Evolutionary conservation across 2,113 vertebrate genomes (phyloP).

Genomic region (Engraulis encrasicolus): DNA sequence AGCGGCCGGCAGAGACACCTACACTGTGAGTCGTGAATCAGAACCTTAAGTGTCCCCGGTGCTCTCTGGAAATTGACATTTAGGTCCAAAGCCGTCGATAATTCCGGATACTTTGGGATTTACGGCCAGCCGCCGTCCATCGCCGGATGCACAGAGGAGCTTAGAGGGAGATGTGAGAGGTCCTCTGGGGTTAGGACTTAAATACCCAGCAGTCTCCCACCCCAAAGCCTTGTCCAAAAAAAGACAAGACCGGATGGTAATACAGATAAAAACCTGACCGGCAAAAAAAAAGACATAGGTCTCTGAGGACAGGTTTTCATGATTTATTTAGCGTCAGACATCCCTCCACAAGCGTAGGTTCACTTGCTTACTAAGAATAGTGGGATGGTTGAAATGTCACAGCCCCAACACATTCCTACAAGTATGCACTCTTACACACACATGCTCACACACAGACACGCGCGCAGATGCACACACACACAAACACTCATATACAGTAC

Average conservation of each 20-base stretch:
- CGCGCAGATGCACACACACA: too few species aligned
- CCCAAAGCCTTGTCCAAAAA: neutral
- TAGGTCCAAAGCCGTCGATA: constrained; percentile 30
- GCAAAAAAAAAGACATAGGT: neutral
- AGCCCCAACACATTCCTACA: neutral
- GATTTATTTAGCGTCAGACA: constrained; percentile 5
- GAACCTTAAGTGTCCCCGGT: constrained; percentile 42
- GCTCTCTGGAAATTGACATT: constrained; percentile 45
- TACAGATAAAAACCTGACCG: neutral
- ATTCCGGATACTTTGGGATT: constrained; percentile 29
- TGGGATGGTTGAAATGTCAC: too few species aligned
- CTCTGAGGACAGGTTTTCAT: constrained; percentile 6
- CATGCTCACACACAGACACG: too few species aligned
- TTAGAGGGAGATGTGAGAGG: neutral
- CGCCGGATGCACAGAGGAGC: neutral
- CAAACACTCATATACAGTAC: too few species aligned
- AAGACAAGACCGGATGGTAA: neutral
- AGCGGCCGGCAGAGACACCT: constrained; percentile 43
- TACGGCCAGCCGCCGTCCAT: constrained; percentile 10
- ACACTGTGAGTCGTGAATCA: constrained; percentile 48
- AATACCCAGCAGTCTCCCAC: neutral
- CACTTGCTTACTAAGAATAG: too few species aligned
- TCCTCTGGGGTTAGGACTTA: constrained; percentile 4
- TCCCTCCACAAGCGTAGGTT: too few species aligned
- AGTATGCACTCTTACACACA: too few species aligned